A percentile compares a stretch with the other conserved stretches of the same genome.
These are phyloP conservation scores for Drosophila stalkeri DNA, from an alignment of 2,888 invertebrate species.

Conservation along the genomic window DNA sequence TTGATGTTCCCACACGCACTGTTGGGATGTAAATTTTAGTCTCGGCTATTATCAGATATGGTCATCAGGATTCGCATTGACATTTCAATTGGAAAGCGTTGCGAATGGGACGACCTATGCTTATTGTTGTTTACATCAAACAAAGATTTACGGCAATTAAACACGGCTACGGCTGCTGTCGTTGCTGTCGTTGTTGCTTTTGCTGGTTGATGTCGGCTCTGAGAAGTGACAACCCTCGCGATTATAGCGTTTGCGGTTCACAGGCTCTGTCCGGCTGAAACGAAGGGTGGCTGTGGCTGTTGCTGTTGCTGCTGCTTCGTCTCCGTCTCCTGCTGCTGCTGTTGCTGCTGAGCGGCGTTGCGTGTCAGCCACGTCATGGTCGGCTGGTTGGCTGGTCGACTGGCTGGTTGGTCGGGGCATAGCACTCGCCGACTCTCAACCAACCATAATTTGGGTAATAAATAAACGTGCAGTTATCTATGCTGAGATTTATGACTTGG, in stretches of 20 bases:
- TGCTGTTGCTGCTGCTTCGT: background rate
- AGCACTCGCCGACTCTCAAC: constrained; percentile 21
- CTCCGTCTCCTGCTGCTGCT: background rate
- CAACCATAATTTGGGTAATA: constrained; percentile 72
- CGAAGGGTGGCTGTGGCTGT: constrained; percentile 32
- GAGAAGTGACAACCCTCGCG: constrained; percentile 78
- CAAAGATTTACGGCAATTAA: constrained; percentile 85
- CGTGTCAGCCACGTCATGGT: constrained; percentile 62
- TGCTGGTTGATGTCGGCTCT: constrained; percentile 13
- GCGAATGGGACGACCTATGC: constrained; percentile 57
- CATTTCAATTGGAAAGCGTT: constrained; percentile 75
- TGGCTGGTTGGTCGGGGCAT: constrained; percentile 13
- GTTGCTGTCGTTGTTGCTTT: background rate
- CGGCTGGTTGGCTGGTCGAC: constrained; percentile 21
- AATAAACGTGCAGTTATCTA: constrained; percentile 81
- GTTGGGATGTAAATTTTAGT: constrained; percentile 13
- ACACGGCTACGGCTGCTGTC: constrained; percentile 63
- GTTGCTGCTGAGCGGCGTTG: constrained; percentile 59
- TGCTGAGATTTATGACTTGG: constrained; percentile 72
- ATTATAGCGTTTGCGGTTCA: constrained; percentile 81
- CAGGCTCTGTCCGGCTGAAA: constrained; percentile 58
- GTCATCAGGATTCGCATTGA: constrained; percentile 52
- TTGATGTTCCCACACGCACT: constrained; percentile 21
- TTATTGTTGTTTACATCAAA: constrained; percentile 82
- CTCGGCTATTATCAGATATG: constrained; percentile 47